phyloP scores from a whole-genome alignment of 2,113 vertebrate genomes.

The Grammomys surdaster region DNA sequence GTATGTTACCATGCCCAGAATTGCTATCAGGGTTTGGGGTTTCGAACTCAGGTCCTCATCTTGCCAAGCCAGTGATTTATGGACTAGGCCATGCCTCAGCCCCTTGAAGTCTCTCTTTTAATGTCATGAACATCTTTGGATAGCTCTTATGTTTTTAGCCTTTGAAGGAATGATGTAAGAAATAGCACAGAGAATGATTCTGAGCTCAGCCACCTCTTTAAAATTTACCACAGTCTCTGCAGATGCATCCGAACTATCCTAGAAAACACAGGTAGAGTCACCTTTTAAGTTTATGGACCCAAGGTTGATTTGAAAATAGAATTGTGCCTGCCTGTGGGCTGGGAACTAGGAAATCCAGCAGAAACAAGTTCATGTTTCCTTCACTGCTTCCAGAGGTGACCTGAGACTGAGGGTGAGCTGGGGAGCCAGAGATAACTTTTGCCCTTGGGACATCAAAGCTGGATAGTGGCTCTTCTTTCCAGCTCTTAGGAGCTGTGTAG shows the following conservation, averaged over 20 bases:
- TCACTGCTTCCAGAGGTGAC: not conserved
- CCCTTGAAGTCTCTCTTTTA: not conserved
- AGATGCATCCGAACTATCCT: too few species aligned
- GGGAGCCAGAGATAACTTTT: accelerated
- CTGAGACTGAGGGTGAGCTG: not conserved
- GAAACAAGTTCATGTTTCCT: accelerated
- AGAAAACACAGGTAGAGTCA: not conserved
- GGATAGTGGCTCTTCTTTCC: not conserved
- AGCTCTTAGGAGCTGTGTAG: accelerated
- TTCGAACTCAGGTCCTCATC: not conserved
- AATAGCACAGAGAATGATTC: not conserved
- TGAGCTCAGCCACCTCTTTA: not conserved
- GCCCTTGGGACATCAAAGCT: not conserved
- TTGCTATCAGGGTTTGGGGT: too few species aligned
- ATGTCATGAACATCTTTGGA: not conserved
- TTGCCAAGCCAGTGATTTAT: not conserved
- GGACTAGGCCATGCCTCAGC: too few species aligned
- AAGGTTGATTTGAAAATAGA: not conserved
- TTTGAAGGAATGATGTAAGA: not conserved
- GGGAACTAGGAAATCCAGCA: not conserved
- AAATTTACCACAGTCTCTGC: not conserved
- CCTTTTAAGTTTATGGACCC: not conserved
- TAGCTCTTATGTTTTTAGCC: not conserved
- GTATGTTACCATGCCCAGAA: not conserved
- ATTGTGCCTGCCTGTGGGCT: not conserved